These are phyloP conservation scores for Antheraea assamensis DNA, from an alignment of 2,888 invertebrate species.

Conservation along the genomic window DNA sequence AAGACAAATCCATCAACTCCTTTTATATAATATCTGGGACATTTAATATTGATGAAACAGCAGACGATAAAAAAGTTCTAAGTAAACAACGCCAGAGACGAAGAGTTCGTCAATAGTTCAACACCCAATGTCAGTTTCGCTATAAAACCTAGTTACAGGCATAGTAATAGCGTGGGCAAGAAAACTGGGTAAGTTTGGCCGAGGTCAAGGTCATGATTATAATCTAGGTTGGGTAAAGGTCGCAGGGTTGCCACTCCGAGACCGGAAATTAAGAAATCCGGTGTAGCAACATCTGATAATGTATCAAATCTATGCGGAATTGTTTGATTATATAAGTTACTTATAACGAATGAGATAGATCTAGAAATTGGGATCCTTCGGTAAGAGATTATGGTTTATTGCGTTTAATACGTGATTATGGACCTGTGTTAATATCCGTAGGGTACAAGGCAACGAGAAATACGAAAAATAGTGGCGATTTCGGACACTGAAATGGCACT, in stretches of 20 bases:
- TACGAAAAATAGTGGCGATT: no score
- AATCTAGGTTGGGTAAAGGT: conserved; percentile 8
- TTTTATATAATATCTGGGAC: neutral
- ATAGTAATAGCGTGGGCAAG: neutral
- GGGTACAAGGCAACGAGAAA: no score
- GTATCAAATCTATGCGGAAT: neutral
- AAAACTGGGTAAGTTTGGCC: conserved; percentile 3
- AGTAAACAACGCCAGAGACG: neutral
- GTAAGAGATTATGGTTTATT: neutral
- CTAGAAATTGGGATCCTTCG: neutral
- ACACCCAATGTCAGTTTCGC: neutral
- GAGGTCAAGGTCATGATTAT: conserved; percentile 10
- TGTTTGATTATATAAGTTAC: neutral
- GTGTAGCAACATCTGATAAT: neutral
- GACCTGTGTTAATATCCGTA: neutral
- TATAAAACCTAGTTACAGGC: neutral
- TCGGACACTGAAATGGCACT: no score
- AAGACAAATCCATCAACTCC: neutral
- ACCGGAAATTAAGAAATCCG: conserved; percentile 4
- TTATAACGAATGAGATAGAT: neutral
- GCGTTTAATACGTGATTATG: neutral
- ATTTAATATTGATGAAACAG: neutral
- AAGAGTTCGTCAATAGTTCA: neutral
- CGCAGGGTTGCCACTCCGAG: neutral
- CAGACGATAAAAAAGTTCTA: neutral